Percentiles rank a stretch among this genome's conserved stretches.
These are phyloP conservation scores for Cossypha niveicapilla DNA, from an alignment of 2,797 vertebrate genomes.

Conservation along the genomic window DNA sequence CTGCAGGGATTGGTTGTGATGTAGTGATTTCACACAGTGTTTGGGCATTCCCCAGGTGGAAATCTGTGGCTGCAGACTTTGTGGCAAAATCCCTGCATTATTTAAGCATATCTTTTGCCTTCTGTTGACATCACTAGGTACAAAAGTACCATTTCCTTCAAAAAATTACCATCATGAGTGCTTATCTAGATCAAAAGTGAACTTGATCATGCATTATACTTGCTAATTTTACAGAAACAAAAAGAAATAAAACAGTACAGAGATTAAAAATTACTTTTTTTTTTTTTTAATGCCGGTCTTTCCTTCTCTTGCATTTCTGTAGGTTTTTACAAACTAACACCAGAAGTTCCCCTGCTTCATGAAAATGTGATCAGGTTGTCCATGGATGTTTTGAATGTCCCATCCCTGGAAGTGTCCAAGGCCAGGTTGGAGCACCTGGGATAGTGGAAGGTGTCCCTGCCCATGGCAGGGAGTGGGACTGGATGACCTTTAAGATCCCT, in stretches of 20 bases:
- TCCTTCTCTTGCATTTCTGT: not conserved
- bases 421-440: not conserved
- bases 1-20: not conserved
- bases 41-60: not conserved
- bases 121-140: not conserved
- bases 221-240: not conserved
- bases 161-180: conserved; percentile 16
- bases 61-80: conserved; percentile 4
- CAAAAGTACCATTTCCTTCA: not conserved
- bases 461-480: not conserved
- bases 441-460: not conserved
- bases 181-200: conserved; percentile 24
- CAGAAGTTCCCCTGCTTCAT: not conserved
- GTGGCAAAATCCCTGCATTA: conserved; percentile 25
- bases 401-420: not conserved
- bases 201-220: conserved; percentile 1
- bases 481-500: accelerated
- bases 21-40: not conserved
- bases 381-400: not conserved
- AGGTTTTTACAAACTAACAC: not conserved
- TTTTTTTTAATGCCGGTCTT: not conserved
- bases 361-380: not conserved
- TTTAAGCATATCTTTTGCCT: conserved; percentile 33
- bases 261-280: not conserved
- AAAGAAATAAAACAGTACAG: not conserved